phyloP scores from a whole-genome alignment of 2,888 invertebrate genomes.

The Chirona hameri region DNA sequence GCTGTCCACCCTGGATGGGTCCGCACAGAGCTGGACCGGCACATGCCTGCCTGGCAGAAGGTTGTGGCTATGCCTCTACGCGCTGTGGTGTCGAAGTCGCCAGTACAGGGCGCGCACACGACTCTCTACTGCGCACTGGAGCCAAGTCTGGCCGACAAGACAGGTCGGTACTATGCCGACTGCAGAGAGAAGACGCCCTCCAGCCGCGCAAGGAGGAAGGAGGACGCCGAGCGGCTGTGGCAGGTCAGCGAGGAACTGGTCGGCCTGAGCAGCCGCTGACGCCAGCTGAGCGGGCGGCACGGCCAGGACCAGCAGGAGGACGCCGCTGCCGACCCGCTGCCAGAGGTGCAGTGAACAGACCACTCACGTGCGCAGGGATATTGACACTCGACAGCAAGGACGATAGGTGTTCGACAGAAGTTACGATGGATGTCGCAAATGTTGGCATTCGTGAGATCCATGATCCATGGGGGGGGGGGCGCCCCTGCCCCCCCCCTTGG shows the following conservation, averaged over 20 bases:
- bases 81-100: slow-evolving; percentile 44
- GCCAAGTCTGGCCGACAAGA: slow-evolving; percentile 37
- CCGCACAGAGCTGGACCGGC: slow-evolving; percentile 46
- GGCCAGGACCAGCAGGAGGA: neutral
- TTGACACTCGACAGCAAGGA: too few species aligned
- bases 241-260: slow-evolving; percentile 65
- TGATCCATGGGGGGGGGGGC: too few species aligned
- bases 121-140: slow-evolving; percentile 59
- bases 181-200: slow-evolving; percentile 56
- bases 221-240: slow-evolving; percentile 66
- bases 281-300: neutral
- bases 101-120: slow-evolving; percentile 61
- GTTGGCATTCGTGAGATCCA: too few species aligned
- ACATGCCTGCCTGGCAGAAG: slow-evolving; percentile 45
- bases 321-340: neutral
- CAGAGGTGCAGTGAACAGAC: neutral
- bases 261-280: slow-evolving; percentile 26
- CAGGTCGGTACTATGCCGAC: slow-evolving; percentile 48
- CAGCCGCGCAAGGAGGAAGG: slow-evolving; percentile 57
- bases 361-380: too few species aligned
- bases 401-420: too few species aligned
- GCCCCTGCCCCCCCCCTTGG: too few species aligned
- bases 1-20: slow-evolving; percentile 50
- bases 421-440: too few species aligned
- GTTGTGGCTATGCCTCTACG: slow-evolving; percentile 43